Evolutionary conservation across 2,797 vertebrate genomes (phyloP).

Genomic region (Masticophis lateralis): DNA sequence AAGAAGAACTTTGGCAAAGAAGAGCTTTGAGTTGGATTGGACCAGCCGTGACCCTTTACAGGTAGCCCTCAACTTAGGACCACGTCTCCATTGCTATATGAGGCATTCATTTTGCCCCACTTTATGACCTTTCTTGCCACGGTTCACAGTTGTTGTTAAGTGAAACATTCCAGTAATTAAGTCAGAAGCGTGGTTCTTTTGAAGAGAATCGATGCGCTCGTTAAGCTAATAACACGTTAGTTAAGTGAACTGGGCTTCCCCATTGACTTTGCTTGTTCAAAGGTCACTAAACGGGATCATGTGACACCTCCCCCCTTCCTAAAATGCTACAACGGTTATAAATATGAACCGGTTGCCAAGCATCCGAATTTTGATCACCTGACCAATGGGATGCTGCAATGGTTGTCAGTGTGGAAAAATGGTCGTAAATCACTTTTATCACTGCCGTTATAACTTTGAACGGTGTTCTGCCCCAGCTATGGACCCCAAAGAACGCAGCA

Average conservation of each 20-base stretch:
- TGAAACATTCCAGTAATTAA: too few relatives aligned
- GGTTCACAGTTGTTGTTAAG: not conserved
- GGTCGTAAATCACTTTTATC: too few relatives aligned
- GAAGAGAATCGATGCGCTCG: not conserved
- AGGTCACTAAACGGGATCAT: not conserved
- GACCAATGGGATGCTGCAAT: not conserved
- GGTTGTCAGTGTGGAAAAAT: too few relatives aligned
- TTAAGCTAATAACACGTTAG: not conserved
- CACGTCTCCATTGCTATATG: not conserved
- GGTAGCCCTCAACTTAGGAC: not conserved
- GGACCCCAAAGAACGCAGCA: too few relatives aligned
- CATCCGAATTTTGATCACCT: not conserved
- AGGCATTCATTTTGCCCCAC: not conserved
- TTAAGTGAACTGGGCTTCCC: too few relatives aligned
- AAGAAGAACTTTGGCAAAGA: not conserved
- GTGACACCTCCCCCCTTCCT: accelerated
- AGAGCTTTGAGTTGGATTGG: not conserved
- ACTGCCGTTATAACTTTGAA: too few relatives aligned
- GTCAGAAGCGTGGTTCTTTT: too few relatives aligned
- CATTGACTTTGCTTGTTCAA: too few relatives aligned
- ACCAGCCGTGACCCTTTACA: too few relatives aligned
- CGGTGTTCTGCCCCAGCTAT: too few relatives aligned
- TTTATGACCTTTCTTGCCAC: not conserved
- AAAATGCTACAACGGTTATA: not conserved
- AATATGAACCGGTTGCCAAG: not conserved